A percentile compares a stretch with the other conserved stretches of the same genome.
Conservation (phyloP, 1,140 invertebrate genomes). For the Drosophila aff. region DNA sequence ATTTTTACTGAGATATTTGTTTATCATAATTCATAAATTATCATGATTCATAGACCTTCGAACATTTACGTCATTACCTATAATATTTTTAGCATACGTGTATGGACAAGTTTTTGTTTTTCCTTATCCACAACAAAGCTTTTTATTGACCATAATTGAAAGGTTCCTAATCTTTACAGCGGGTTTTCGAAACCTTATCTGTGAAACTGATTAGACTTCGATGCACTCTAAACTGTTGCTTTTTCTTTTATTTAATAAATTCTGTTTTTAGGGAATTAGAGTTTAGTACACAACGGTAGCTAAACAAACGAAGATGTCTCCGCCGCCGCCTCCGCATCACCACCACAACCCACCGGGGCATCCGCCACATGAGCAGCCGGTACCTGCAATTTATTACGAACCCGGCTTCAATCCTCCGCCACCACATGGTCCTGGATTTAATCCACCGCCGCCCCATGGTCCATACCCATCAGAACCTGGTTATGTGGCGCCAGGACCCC, state of each 20-base stretch:
- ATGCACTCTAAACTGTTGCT: not conserved
- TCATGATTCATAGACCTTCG: not conserved
- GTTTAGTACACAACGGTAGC: conserved; percentile 18
- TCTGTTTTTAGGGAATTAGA: no score
- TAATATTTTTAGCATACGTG: not conserved
- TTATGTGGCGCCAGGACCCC: conserved; percentile 27
- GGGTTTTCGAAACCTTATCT: conserved; percentile 9
- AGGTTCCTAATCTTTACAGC: not conserved
- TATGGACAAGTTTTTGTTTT: not conserved
- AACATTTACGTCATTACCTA: not conserved
- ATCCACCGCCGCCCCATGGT: conserved; percentile 22
- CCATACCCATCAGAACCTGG: conserved; percentile 14
- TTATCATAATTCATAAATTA: not conserved
- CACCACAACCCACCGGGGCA: conserved; percentile 17
- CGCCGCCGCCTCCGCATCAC: conserved; percentile 27
- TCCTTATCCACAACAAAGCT: not conserved
- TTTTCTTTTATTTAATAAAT: conserved; percentile 9
- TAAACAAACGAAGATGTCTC: conserved; percentile 18
- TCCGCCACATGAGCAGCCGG: conserved; percentile 13
- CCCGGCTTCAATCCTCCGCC: conserved; percentile 10
- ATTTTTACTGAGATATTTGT: not conserved
- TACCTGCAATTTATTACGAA: conserved; percentile 29
- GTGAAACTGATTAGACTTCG: not conserved
- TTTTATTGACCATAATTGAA: conserved; percentile 8
- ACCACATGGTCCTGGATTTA: conserved; percentile 23